Conservation (phyloP, 1,140 invertebrate species). For the Aphaenogaster ashmeadi region DNA sequence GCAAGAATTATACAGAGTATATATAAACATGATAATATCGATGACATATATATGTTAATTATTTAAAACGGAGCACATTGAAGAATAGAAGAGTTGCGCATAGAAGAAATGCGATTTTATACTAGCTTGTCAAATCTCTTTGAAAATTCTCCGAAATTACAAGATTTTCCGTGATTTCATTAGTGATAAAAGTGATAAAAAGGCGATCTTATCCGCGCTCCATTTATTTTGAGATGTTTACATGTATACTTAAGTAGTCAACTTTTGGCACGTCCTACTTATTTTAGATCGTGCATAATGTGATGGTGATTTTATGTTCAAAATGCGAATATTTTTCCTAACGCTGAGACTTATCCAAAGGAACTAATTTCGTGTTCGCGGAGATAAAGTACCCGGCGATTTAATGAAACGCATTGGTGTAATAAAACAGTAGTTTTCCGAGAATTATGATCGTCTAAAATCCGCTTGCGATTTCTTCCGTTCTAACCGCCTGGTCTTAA, state of each 20-base stretch:
- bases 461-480: conserved; percentile 43
- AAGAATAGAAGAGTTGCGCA: too few species aligned
- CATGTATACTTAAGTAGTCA: background rate
- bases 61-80: too few species aligned
- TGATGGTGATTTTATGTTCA: background rate
- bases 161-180: background rate
- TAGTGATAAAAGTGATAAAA: conserved; percentile 17
- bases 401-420: conserved; percentile 53
- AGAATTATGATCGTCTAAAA: conserved; percentile 56
- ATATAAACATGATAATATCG: too few species aligned
- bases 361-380: conserved; percentile 26
- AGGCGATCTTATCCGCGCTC: background rate
- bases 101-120: background rate
- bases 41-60: too few species aligned
- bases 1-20: too few species aligned
- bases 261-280: background rate
- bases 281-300: background rate
- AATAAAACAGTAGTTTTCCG: conserved; percentile 40
- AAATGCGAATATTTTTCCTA: conserved; percentile 12
- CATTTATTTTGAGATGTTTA: background rate
- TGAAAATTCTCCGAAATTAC: background rate
- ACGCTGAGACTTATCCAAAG: background rate
- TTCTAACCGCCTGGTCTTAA: conserved; percentile 48
- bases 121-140: background rate
- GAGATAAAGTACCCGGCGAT: conserved; percentile 7